Evolutionary conservation across 1,140 invertebrate species (phyloP).

Genomic region (Leptinotarsa texana): DNA sequence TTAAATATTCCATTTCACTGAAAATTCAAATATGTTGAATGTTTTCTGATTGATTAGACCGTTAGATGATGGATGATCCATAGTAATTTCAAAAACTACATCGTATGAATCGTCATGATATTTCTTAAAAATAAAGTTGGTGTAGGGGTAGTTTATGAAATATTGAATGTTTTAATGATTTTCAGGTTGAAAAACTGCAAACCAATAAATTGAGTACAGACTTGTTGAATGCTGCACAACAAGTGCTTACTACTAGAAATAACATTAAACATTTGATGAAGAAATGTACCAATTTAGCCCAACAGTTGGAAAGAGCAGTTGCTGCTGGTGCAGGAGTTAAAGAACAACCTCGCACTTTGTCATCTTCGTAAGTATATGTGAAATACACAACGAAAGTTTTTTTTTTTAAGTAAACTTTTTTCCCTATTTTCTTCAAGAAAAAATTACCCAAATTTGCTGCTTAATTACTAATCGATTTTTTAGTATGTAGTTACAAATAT

Average conservation of each 20-base stretch:
- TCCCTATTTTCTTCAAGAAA: too few species aligned
- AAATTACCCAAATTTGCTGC: too few species aligned
- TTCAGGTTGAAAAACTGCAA: constrained; percentile 70
- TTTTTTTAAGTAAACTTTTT: neutral
- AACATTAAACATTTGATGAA: constrained; percentile 73
- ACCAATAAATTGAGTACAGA: constrained; percentile 70
- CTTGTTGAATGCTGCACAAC: constrained; percentile 73
- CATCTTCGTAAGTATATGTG: constrained; percentile 56
- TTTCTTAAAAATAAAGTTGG: too few species aligned
- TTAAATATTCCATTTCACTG: too few species aligned
- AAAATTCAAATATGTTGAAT: too few species aligned
- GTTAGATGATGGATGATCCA: too few species aligned
- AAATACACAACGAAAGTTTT: neutral
- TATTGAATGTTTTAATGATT: neutral
- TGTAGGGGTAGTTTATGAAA: too few species aligned
- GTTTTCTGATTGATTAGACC: too few species aligned
- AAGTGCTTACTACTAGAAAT: constrained; percentile 69
- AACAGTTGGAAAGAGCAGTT: constrained; percentile 73
- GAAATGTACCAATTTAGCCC: constrained; percentile 73
- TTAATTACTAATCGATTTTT: too few species aligned
- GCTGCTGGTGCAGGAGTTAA: constrained; percentile 69
- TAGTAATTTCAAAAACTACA: too few species aligned
- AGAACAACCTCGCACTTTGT: constrained; percentile 67
- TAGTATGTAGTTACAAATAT: too few species aligned
- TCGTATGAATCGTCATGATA: too few species aligned